These are phyloP conservation scores for Pteropus rufus DNA, from an alignment of 2,797 vertebrate species.

Conservation along the genomic window DNA sequence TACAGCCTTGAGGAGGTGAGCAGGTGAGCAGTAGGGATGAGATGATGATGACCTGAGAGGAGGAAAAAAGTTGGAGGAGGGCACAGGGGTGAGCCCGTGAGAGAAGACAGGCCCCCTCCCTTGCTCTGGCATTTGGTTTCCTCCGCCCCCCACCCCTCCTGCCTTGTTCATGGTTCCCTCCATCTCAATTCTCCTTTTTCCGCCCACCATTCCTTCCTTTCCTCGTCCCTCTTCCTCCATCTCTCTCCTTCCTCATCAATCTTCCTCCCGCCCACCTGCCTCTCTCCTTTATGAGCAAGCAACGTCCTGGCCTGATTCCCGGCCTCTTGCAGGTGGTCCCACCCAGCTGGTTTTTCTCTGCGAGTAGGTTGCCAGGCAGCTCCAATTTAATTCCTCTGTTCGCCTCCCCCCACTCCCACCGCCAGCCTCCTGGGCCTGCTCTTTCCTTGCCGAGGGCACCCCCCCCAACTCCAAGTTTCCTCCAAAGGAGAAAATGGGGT, in stretches of 20 bases:
- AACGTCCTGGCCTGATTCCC: not conserved
- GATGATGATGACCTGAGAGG: not conserved
- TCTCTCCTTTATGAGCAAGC: not conserved
- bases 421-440: not conserved
- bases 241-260: not conserved
- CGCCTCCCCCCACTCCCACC: too few species aligned
- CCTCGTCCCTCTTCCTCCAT: not conserved
- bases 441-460: not conserved
- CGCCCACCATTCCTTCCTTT: not conserved
- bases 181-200: not conserved
- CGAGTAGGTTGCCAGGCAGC: not conserved
- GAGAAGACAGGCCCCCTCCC: not conserved
- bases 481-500: not conserved
- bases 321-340: not conserved
- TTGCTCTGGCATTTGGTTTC: not conserved
- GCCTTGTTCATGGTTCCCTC: not conserved
- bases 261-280: not conserved
- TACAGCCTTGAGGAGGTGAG: not conserved
- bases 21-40: not conserved
- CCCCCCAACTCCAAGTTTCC: not conserved
- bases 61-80: not conserved
- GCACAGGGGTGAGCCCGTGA: not conserved
- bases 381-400: not conserved
- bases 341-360: not conserved
- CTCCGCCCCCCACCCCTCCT: not conserved